Percentiles rank a stretch among this genome's conserved stretches.
phyloP scores from a whole-genome alignment of 1,140 invertebrate genomes.

The Papilio polyxenes region DNA sequence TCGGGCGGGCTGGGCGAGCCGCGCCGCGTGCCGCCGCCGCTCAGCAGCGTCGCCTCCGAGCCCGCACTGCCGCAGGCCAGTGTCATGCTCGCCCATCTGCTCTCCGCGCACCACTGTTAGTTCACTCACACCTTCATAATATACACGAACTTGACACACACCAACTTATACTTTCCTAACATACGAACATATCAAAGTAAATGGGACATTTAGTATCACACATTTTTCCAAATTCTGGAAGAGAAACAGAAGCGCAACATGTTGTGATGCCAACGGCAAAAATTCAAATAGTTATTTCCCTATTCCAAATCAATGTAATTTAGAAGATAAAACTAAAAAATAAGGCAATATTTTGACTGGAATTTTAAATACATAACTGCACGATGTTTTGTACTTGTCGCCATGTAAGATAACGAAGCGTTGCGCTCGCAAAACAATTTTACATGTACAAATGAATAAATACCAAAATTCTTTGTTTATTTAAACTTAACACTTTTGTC shows the following conservation, averaged over 20 bases:
- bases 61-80: conserved; percentile 76
- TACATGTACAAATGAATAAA: conserved; percentile 8
- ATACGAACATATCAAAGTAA: too few species aligned
- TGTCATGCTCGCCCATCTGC: conserved; percentile 77
- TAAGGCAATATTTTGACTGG: neutral
- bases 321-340: neutral
- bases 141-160: neutral
- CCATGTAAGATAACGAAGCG: conserved; percentile 10
- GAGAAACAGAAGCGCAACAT: too few species aligned
- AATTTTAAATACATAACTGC: neutral
- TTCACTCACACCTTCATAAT: conserved; percentile 14
- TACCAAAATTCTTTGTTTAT: neutral
- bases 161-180: neutral
- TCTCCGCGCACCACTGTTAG: conserved; percentile 73
- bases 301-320: too few species aligned
- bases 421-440: neutral
- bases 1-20: conserved; percentile 48
- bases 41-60: conserved; percentile 75
- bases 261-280: too few species aligned
- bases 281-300: too few species aligned
- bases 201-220: too few species aligned
- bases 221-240: too few species aligned
- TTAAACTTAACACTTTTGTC: neutral
- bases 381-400: neutral
- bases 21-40: conserved; percentile 66